Evolutionary conservation across 2,888 invertebrate species (phyloP).

Genomic region (Yponomeuta sedellus): DNA sequence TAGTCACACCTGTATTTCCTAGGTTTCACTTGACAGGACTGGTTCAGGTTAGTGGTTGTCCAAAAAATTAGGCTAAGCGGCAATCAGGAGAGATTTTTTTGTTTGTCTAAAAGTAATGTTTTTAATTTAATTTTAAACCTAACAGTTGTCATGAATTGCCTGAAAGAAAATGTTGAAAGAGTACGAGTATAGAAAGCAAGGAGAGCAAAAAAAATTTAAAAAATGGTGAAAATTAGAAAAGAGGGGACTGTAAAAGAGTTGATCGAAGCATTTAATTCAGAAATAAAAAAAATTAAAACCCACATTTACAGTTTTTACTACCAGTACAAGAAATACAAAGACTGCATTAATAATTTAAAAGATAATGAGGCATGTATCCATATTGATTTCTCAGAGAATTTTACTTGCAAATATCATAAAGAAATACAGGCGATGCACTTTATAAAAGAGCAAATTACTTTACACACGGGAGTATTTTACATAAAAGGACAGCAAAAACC

Average conservation of each 20-base stretch:
- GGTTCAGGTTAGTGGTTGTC: too few relatives aligned
- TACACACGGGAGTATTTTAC: too few relatives aligned
- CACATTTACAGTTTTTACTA: conserved; percentile 14
- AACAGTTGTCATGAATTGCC: too few relatives aligned
- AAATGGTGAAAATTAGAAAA: conserved; percentile 1
- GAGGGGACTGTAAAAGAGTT: conserved; percentile 8
- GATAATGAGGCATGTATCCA: conserved; percentile 9
- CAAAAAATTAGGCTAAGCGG: too few relatives aligned
- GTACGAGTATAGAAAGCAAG: conserved; percentile 7
- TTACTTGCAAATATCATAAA: conserved; percentile 14
- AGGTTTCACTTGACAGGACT: too few relatives aligned
- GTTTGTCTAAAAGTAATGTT: too few relatives aligned
- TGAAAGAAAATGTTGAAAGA: conserved; percentile 8
- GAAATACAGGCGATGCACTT: conserved; percentile 16
- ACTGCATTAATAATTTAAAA: conserved; percentile 14
- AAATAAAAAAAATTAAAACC: conserved; percentile 13
- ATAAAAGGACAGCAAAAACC: conserved; percentile 12
- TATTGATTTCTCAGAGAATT: conserved; percentile 6
- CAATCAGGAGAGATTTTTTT: too few relatives aligned
- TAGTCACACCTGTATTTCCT: too few relatives aligned
- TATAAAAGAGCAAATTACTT: too few relatives aligned
- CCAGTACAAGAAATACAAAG: conserved; percentile 14
- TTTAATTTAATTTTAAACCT: too few relatives aligned
- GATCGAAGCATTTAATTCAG: conserved; percentile 10
- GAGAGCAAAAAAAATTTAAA: conserved; percentile 1